These are phyloP conservation scores for Metridium senile DNA, from an alignment of 92 coral and sea anemone genomes.

Conservation along the genomic window DNA sequence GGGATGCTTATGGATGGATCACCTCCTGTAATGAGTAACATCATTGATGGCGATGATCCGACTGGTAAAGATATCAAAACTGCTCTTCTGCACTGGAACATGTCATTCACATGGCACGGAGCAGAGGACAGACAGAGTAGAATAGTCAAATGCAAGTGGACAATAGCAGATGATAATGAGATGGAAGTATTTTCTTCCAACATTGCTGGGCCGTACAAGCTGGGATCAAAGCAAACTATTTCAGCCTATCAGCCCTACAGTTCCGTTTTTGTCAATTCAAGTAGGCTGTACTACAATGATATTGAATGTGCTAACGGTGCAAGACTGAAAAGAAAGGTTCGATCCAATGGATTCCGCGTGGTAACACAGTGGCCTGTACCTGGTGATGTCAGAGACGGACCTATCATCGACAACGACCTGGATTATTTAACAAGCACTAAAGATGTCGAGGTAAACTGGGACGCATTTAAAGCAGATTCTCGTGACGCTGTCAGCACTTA, in stretches of 20 bases:
- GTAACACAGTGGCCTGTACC: conserved; percentile 88
- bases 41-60: conserved; percentile 74
- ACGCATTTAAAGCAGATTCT: conserved; percentile 63
- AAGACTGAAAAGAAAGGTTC: conserved; percentile 38
- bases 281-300: conserved; percentile 52
- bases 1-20: conserved; percentile 84
- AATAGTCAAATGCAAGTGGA: conserved; percentile 69
- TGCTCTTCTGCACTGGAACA: conserved; percentile 67
- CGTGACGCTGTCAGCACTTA: conserved; percentile 82
- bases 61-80: conserved; percentile 58
- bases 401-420: conserved; percentile 38
- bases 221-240: conserved; percentile 51
- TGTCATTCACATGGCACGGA: conserved; percentile 87
- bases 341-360: conserved; percentile 88
- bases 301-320: conserved; percentile 82
- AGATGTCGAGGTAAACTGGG: conserved; percentile 84
- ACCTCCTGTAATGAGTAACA: conserved; percentile 77
- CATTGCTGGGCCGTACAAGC: conserved; percentile 18
- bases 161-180: conserved; percentile 44
- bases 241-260: conserved; percentile 46
- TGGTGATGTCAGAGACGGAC: conserved; percentile 71
- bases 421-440: conserved; percentile 68
- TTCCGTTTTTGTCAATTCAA: conserved; percentile 31
- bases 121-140: conserved; percentile 77
- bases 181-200: conserved; percentile 22